Evolutionary conservation across 2,888 invertebrate genomes (phyloP), one percentile per base, ranked within the genome.

Genomic region (Leptopterna dolabrata): DNA sequence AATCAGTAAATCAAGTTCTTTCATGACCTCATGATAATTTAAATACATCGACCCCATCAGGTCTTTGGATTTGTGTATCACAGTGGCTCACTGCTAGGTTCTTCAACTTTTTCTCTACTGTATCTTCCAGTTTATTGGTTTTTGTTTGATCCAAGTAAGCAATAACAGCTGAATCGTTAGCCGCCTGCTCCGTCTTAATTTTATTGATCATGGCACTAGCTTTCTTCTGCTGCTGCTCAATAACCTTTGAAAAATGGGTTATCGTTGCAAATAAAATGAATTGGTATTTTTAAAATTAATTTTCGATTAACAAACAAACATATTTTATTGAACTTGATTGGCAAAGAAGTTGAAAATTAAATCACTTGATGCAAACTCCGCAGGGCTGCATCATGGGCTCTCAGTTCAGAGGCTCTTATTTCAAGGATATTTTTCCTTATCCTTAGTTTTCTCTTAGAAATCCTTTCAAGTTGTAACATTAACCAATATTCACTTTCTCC

Each of bases 401-500:
- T 41, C n/a, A 85, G 29, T 36, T 85, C 85, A 14, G 30, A 24
- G 2, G 73, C 47, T 73, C 85, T 43, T 16, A 45, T 43, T n/a
- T 85, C 85, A 27, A 71, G 41, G 11, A 85, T 27, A 27, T 71
- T 73, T 55, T 45, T n/a, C 27, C 36, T 7, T 43, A 85, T 73
- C 45, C 85, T 36, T 29, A 45, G 45, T 47, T 85, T 85, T 27
- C 73, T 36, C 45, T 45, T 73, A 1, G 73, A 11, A 14, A 85
- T 27, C 29, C 45, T 85, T 29, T 85, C 73, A 7, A 85, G 13
- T 47, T 85, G 85, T n/a, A 85, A 19, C 73, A 73, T 85, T 45
- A 85, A 36, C 85, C 85, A 85, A 47, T 85, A 85, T 73, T 85
- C 85, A 73, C 51, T 45, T 24, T 85, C 85, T 36, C 85, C 85